These are phyloP conservation scores for Orgyia antiqua DNA, from an alignment of 2,888 invertebrate genomes.

Conservation along the genomic window DNA sequence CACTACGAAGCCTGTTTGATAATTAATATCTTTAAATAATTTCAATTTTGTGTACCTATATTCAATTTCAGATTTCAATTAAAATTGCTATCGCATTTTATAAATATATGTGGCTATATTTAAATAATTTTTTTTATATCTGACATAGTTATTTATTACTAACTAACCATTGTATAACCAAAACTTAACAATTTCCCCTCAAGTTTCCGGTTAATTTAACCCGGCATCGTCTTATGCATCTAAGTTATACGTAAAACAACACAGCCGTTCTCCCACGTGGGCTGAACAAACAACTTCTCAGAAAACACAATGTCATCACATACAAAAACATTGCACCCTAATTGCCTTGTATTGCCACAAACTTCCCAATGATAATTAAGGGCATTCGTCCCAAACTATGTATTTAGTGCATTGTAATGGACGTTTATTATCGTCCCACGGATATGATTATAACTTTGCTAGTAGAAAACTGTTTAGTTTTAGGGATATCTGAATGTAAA, in stretches of 20 bases:
- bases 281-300: slow-evolving; percentile 57
- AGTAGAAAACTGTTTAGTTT: no score
- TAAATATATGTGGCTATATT: no score
- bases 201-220: slow-evolving; percentile 75
- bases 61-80: no score
- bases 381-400: slow-evolving; percentile 27
- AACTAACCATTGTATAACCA: no score
- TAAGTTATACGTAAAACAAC: slow-evolving; percentile 40
- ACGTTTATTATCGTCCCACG: slow-evolving; percentile 6
- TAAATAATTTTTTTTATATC: no score
- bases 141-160: no score
- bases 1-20: no score
- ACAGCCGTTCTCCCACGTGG: slow-evolving; percentile 58
- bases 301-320: slow-evolving; percentile 64
- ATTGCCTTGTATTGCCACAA: slow-evolving; percentile 50
- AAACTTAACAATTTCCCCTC: slow-evolving; percentile 67
- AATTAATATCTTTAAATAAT: no score
- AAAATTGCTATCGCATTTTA: no score
- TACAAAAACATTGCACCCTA: slow-evolving; percentile 60
- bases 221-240: slow-evolving; percentile 57
- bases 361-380: slow-evolving; percentile 42
- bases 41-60: no score
- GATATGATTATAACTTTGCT: not conserved
- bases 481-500: no score
- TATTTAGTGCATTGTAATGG: slow-evolving; percentile 26